A percentile compares a stretch with the other conserved stretches of the same genome.
Evolutionary conservation across 2,113 vertebrate genomes (phyloP).

Genomic region (Anhinga anhinga): DNA sequence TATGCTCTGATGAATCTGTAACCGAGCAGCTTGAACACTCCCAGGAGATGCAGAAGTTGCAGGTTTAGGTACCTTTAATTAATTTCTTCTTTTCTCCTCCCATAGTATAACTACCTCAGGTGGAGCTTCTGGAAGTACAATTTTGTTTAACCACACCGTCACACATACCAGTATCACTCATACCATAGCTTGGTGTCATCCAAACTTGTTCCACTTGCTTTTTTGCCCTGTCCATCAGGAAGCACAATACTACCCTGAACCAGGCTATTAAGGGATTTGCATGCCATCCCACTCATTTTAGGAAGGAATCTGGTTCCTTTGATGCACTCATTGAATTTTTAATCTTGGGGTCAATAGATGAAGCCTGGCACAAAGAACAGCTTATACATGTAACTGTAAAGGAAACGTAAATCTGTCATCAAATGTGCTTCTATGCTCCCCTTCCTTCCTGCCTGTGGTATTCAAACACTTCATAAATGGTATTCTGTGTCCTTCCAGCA

Average conservation of each 20-base stretch:
- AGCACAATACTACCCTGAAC: not conserved
- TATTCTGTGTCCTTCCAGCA: not conserved
- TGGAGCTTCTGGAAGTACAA: not conserved
- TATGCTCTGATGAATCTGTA: not conserved
- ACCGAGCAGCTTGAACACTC: not conserved
- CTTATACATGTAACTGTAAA: not conserved
- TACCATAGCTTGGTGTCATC: not conserved
- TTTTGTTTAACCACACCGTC: not conserved
- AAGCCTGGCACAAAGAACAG: not conserved
- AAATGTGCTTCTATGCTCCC: not conserved
- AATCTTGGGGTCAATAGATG: not conserved
- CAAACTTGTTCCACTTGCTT: conserved; percentile 33
- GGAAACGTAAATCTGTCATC: not conserved
- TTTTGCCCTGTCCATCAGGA: not conserved
- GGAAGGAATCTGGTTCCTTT: not conserved
- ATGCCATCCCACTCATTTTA: not conserved
- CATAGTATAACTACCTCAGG: not conserved
- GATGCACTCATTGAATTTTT: not conserved
- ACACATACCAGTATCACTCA: not conserved
- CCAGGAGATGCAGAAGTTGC: not conserved
- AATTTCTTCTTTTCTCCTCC: not conserved
- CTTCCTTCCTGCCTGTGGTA: not conserved
- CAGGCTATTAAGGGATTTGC: not conserved
- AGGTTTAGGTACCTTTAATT: not conserved
- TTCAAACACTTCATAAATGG: not conserved